Percentiles rank a stretch among this genome's conserved stretches.
phyloP scores from a whole-genome alignment of 2,113 vertebrate species.

The Pygoscelis antarcticus region DNA sequence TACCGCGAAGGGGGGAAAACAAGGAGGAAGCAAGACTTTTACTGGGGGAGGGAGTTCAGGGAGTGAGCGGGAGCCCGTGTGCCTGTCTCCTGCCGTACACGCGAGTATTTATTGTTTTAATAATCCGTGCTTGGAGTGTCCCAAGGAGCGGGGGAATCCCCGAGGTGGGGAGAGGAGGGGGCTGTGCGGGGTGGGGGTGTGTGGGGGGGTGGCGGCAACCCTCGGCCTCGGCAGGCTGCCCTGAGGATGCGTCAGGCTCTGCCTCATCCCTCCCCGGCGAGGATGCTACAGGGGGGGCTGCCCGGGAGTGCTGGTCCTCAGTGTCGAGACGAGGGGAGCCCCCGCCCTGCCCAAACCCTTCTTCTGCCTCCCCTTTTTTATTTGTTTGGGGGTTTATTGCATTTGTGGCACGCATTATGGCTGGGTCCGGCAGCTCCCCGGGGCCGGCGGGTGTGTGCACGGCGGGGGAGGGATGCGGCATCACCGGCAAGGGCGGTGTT shows the following conservation, averaged over 20 bases:
- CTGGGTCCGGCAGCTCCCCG: background rate
- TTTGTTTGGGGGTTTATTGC: background rate
- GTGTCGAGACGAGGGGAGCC: fast-evolving
- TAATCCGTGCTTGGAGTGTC: background rate
- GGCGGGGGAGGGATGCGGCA: background rate
- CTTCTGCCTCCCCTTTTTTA: background rate
- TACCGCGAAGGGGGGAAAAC: background rate
- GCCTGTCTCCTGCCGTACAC: background rate
- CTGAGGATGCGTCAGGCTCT: background rate
- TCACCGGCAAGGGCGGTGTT: background rate
- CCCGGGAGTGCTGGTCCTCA: background rate
- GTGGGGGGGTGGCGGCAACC: background rate
- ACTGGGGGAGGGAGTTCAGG: constrained; percentile 12
- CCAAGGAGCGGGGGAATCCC: background rate
- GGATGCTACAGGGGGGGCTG: background rate
- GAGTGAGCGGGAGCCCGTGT: background rate
- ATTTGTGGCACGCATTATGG: background rate
- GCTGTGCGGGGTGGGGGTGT: background rate
- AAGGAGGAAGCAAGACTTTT: background rate
- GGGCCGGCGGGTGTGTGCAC: background rate
- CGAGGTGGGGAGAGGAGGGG: background rate
- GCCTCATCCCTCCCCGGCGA: background rate
- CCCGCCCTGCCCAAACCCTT: background rate
- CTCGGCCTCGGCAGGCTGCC: background rate
- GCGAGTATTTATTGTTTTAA: constrained; percentile 31